Base-by-base conservation (phyloP, 2,113 vertebrate species). In the Dipodomys ordii region DNA sequence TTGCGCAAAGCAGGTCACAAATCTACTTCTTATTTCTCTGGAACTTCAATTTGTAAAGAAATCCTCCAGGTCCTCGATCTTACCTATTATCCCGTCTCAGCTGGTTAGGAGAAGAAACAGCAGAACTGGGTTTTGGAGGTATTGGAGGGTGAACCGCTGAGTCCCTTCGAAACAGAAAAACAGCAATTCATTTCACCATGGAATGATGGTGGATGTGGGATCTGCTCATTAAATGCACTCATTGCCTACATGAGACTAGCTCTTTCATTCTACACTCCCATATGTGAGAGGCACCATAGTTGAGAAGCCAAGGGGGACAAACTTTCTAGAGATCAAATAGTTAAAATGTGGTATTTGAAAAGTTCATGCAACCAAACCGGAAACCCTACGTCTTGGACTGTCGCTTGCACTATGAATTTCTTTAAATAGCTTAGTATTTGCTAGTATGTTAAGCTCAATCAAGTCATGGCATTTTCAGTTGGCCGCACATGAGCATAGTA, bases 161-260 rank as follows among this genome's bases (percentile, higher is more conserved):
- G 64, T 91, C 94, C 90, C 97, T 97, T 93, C 81, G 83, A 95
- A 94, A 95, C 64, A 97, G 62, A 96, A 92, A 57, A 88, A 83
- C 7, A 88, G n/a, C 23, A 85, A 62, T 79, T 94, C 49, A 86
- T 80, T 93, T 94, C 49, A 87, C 65, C 82, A 81, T 91, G 85
- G 82, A 84, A 93, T 83, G 20, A 32, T 16, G 35, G 64, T 30
- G 7, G 78, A 82, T 64, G 79, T 76, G 90, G 57, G 73, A 91
- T 77, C 25, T 88, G 77, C 73, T 68, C 91, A 77, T 30, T 15
- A 35, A 84, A 71, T 28, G 9, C 7, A 39, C 81, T 82, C 84
- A 69, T 60, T 72, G 9, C 16, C 39, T 88, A n/a, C 30, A 46
- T 49, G 28, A 15, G 91, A 95, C 57, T 68, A 85, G 57, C 28